Conservation (phyloP, 1,140 invertebrate species). For the Papilio polyxenes region DNA sequence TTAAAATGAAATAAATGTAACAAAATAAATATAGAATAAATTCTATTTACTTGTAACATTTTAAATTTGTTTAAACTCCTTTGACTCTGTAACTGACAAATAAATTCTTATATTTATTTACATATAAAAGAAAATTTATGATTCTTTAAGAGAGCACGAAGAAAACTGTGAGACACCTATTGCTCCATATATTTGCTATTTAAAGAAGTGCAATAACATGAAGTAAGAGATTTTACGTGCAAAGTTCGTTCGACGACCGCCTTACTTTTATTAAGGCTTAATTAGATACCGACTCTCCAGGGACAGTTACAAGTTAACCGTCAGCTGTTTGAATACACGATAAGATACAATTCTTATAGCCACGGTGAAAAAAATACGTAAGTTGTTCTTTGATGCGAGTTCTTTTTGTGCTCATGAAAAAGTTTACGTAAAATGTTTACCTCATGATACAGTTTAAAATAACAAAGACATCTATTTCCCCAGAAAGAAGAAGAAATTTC, state of each 20-base stretch:
- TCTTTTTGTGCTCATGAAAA: conserved; percentile 15
- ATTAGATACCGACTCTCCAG: conserved; percentile 47
- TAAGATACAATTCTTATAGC: conserved; percentile 41
- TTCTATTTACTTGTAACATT: background rate
- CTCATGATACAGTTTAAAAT: too few species aligned
- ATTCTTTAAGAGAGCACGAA: conserved; percentile 8
- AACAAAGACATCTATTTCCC: too few species aligned
- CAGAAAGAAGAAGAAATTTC: too few species aligned
- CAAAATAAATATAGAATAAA: background rate
- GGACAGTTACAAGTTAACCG: conserved; percentile 43
- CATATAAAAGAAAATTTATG: background rate
- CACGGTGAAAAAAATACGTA: conserved; percentile 36
- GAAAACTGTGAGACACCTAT: conserved; percentile 29
- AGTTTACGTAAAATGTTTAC: too few species aligned
- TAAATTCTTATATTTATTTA: background rate
- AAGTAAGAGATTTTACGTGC: conserved; percentile 53
- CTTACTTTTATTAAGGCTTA: conserved; percentile 55
- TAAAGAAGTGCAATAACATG: conserved; percentile 51
- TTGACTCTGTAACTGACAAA: conserved; percentile 12
- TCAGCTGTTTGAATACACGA: conserved; percentile 43
- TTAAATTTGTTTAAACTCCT: background rate
- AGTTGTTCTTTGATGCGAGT: conserved; percentile 34
- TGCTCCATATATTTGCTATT: conserved; percentile 46
- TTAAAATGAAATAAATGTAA: background rate
- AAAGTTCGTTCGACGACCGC: conserved; percentile 48